Conservation (phyloP, 1,140 invertebrate genomes). For the Euwallacea fornicatus region DNA sequence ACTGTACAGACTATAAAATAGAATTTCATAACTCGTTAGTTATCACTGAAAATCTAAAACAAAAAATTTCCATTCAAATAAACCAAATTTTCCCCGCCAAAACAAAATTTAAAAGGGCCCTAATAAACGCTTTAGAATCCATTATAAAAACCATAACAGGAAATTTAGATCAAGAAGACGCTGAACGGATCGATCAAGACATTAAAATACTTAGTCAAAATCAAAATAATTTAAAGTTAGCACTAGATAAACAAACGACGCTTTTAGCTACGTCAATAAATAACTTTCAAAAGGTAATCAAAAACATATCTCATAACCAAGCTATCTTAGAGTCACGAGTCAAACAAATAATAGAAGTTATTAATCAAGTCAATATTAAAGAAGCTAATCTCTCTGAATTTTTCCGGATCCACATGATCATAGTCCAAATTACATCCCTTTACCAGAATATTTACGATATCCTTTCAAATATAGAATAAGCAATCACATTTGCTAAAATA, state of each 20-base stretch:
- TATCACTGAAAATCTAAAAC: slow-evolving; percentile 4
- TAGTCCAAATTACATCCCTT: slow-evolving; percentile 16
- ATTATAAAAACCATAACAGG: slow-evolving; percentile 28
- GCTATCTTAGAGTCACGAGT: background rate
- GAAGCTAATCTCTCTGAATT: background rate
- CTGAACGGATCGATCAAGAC: slow-evolving; percentile 17
- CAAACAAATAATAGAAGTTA: background rate
- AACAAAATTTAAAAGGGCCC: slow-evolving; percentile 1
- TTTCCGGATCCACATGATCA: slow-evolving; percentile 7
- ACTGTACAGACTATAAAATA: too few species aligned
- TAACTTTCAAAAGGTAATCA: too few species aligned
- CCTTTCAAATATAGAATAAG: slow-evolving; percentile 5
- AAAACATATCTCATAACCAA: slow-evolving; percentile 6
- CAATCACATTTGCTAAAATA: slow-evolving; percentile 29
- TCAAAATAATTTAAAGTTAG: slow-evolving; percentile 13
- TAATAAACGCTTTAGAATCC: slow-evolving; percentile 26
- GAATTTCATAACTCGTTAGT: too few species aligned
- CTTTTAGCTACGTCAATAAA: slow-evolving; percentile 7
- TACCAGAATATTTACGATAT: slow-evolving; percentile 15
- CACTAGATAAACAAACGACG: slow-evolving; percentile 15
- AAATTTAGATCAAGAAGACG: slow-evolving; percentile 28
- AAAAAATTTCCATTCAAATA: slow-evolving; percentile 11
- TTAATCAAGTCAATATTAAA: too few species aligned
- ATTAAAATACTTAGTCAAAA: slow-evolving; percentile 14
- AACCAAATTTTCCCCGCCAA: slow-evolving; percentile 4